Conservation (phyloP, 2,113 vertebrate species). For the Bothrops jararaca region DNA sequence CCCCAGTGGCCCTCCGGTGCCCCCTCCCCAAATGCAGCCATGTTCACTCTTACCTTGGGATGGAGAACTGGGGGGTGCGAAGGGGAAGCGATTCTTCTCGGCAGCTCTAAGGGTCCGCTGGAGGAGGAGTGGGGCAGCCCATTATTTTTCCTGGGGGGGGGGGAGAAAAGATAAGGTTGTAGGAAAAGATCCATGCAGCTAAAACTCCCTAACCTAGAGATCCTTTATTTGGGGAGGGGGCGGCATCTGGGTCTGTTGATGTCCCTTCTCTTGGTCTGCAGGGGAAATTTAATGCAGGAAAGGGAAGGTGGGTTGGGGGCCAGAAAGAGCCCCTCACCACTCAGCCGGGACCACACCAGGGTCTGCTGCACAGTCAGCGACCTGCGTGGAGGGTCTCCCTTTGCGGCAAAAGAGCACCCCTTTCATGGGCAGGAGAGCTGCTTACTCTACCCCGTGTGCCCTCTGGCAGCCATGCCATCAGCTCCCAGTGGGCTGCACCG, state of each 20-base stretch:
- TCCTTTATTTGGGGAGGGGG: neutral
- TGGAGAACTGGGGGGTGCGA: conserved; percentile 48
- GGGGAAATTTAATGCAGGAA: neutral
- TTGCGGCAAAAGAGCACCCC: no score
- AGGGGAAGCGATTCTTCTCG: conserved; percentile 31
- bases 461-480: no score
- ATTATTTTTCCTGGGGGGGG: conserved; percentile 79
- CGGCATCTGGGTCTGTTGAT: neutral
- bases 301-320: neutral
- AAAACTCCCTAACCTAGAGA: neutral
- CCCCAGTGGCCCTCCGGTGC: neutral
- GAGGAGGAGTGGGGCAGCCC: conserved; percentile 69
- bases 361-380: neutral
- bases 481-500: no score
- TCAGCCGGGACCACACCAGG: no score
- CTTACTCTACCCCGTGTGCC: no score
- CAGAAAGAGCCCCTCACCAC: neutral
- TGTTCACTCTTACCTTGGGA: conserved; percentile 54
- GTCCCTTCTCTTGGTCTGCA: no score
- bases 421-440: no score
- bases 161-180: neutral
- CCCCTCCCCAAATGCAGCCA: neutral
- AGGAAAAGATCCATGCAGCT: neutral
- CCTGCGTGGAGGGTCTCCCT: neutral
- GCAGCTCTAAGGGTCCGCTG: conserved; percentile 71